These are phyloP conservation scores for Calephelis virginiensis DNA, from an alignment of 1,140 invertebrate species.

Conservation along the genomic window DNA sequence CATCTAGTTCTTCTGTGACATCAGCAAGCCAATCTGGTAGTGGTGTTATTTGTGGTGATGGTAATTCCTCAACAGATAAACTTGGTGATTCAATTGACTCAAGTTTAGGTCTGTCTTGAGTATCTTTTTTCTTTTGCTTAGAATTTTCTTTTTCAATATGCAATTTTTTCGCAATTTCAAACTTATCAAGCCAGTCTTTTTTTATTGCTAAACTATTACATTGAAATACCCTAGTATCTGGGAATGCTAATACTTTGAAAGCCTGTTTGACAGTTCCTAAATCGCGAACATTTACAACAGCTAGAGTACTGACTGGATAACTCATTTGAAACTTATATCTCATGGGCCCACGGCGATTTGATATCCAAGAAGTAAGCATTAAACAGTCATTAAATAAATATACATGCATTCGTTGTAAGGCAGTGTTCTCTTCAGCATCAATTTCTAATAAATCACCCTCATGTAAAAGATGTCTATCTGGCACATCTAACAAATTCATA, in stretches of 20 bases:
- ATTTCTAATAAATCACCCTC: slow-evolving; percentile 95
- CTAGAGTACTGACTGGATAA: slow-evolving; percentile 94
- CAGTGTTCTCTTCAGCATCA: slow-evolving; percentile 91
- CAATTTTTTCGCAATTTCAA: slow-evolving; percentile 94
- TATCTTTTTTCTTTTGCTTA: slow-evolving; percentile 79
- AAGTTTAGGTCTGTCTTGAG: slow-evolving; percentile 57
- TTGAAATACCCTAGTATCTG: slow-evolving; percentile 95
- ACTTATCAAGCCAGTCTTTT: slow-evolving; percentile 96
- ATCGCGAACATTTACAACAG: slow-evolving; percentile 97
- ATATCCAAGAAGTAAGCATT: slow-evolving; percentile 83
- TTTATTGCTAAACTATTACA: slow-evolving; percentile 91
- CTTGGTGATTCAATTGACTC: slow-evolving; percentile 71
- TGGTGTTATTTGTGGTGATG: slow-evolving; percentile 78
- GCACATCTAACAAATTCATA: slow-evolving; percentile 87
- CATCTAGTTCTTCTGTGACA: slow-evolving; percentile 96
- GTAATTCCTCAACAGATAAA: slow-evolving; percentile 73
- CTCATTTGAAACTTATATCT: slow-evolving; percentile 93
- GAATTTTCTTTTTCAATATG: slow-evolving; percentile 84
- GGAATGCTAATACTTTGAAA: slow-evolving; percentile 96
- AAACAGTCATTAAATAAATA: slow-evolving; percentile 93
- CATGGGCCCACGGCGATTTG: slow-evolving; percentile 87
- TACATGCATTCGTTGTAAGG: slow-evolving; percentile 92
- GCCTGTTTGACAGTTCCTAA: slow-evolving; percentile 93
- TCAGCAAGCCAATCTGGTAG: slow-evolving; percentile 95
- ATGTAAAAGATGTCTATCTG: slow-evolving; percentile 87